Conservation (phyloP, 2,797 vertebrate species). For the Sandelia bainsii region DNA sequence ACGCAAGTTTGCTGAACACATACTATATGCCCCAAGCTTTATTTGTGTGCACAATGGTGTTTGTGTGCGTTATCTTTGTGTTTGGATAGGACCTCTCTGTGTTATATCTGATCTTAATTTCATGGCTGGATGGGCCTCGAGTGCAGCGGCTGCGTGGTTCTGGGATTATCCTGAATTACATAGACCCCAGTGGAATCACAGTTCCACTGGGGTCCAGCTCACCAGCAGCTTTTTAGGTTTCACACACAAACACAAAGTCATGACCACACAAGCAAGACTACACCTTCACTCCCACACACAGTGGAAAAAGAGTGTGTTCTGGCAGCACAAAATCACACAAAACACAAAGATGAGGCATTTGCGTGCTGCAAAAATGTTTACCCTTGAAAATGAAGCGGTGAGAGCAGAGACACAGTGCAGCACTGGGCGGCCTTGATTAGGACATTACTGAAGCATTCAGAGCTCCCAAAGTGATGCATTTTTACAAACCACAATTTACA, state of each 20-base stretch:
- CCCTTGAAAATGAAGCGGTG: conserved; percentile 77
- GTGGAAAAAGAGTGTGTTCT: conserved; percentile 48
- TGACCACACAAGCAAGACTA: conserved; percentile 36
- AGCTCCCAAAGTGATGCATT: conserved; percentile 72
- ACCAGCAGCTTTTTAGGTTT: conserved; percentile 18
- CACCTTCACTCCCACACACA: conserved; percentile 48
- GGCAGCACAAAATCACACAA: conserved; percentile 43
- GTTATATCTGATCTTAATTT: conserved; percentile 84
- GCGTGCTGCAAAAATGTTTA: conserved; percentile 81
- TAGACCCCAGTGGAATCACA: conserved; percentile 49
- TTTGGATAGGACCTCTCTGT: conserved; percentile 55
- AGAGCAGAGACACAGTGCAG: conserved; percentile 61
- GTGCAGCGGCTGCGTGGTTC: conserved; percentile 60
- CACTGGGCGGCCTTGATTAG: conserved; percentile 75
- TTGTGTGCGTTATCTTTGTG: conserved; percentile 51
- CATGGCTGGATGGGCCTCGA: conserved; percentile 73
- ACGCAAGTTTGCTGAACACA: conserved; percentile 44
- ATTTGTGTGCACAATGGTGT: conserved; percentile 39
- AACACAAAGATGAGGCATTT: conserved; percentile 72
- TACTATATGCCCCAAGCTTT: conserved; percentile 33
- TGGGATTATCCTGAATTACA: conserved; percentile 74
- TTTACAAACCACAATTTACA: conserved; percentile 74
- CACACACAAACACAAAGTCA: conserved; percentile 30
- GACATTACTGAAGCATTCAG: conserved; percentile 74
- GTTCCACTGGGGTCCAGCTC: conserved; percentile 39